Conservation (phyloP, 2,888 invertebrate species). For the Heliconius cydno region DNA sequence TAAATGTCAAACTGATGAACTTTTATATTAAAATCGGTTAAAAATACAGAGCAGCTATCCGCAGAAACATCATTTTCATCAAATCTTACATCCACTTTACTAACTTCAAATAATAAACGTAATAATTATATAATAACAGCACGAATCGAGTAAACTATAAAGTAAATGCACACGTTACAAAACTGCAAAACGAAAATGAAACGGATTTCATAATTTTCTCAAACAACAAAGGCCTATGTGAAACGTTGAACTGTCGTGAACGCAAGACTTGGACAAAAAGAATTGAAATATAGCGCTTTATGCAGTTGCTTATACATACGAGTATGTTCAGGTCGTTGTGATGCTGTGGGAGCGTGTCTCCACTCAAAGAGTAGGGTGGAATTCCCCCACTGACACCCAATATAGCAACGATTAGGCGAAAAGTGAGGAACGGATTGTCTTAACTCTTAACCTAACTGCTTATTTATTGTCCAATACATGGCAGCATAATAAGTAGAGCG, state of each 20-base stretch:
- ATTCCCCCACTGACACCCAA: not conserved
- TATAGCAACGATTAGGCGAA: no score
- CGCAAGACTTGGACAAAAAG: constrained; percentile 24
- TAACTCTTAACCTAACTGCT: no score
- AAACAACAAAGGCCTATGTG: constrained; percentile 45
- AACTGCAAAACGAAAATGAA: constrained; percentile 37
- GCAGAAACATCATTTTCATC: not conserved
- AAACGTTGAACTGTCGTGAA: constrained; percentile 40
- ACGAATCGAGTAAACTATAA: not conserved
- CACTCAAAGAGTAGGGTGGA: not conserved
- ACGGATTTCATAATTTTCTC: constrained; percentile 49
- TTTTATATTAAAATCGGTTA: not conserved
- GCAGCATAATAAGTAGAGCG: no score
- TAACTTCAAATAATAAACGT: constrained; percentile 2
- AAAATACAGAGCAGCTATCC: not conserved
- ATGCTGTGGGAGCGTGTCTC: no score
- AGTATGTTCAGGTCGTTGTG: no score
- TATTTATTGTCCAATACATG: no score
- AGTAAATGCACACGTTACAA: constrained; percentile 39
- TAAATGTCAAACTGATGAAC: no score
- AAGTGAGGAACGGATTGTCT: no score
- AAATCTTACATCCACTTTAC: not conserved
- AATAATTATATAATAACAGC: constrained; percentile 26
- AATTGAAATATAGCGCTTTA: constrained; percentile 12
- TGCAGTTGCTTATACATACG: not conserved